Conservation (phyloP, 2,888 invertebrate genomes). For the Zhuqinia jingwanae region DNA sequence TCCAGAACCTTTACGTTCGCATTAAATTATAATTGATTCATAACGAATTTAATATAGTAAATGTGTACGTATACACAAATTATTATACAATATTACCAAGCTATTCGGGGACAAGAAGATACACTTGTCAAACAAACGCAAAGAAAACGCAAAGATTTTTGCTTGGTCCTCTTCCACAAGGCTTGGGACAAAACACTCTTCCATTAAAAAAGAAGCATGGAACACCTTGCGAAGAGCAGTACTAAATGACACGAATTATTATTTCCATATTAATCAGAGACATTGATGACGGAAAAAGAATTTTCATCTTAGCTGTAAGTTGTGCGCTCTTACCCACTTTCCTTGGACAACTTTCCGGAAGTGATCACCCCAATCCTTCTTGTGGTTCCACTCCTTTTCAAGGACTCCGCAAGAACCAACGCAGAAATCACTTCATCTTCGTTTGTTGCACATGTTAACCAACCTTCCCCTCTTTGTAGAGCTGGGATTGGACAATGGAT, state of each 20-base stretch:
- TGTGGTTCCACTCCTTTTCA: slow-evolving; percentile 15
- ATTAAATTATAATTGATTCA: too few relatives aligned
- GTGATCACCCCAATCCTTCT: slow-evolving; percentile 37
- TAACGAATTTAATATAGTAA: background rate
- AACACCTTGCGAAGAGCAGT: slow-evolving; percentile 2
- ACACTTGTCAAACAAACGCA: slow-evolving; percentile 31
- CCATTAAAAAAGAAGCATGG: slow-evolving; percentile 31
- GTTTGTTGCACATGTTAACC: slow-evolving; percentile 35
- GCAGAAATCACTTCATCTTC: slow-evolving; percentile 20
- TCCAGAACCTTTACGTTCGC: slow-evolving; percentile 22
- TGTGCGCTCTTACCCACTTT: background rate
- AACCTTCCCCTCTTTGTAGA: background rate
- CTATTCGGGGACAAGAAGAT: slow-evolving; percentile 4
- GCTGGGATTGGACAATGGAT: too few relatives aligned
- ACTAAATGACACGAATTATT: too few relatives aligned
- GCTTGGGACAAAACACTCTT: background rate
- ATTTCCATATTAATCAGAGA: too few relatives aligned
- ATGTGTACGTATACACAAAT: too few relatives aligned
- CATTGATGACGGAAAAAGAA: too few relatives aligned
- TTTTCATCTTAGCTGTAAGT: too few relatives aligned
- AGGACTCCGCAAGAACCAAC: slow-evolving; percentile 42
- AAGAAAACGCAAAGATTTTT: slow-evolving; percentile 28
- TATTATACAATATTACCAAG: too few relatives aligned
- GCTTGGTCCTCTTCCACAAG: background rate
- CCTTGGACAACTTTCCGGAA: slow-evolving; percentile 6